These are phyloP conservation scores for Montifringilla adamsi DNA, from an alignment of 2,113 vertebrate species.

Conservation along the genomic window DNA sequence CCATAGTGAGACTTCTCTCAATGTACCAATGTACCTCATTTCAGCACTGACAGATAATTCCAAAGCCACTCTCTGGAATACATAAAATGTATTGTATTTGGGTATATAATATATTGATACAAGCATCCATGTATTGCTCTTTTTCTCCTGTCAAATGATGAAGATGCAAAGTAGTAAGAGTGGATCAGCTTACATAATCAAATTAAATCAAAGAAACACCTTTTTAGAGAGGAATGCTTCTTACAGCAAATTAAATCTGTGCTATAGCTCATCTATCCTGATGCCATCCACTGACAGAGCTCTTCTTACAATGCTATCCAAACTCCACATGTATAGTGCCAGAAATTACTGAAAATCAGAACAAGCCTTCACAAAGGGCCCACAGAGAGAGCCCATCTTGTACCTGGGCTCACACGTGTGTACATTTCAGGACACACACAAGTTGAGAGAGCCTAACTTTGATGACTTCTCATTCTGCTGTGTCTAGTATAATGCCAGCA, in stretches of 20 bases:
- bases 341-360: background rate
- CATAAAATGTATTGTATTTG: background rate
- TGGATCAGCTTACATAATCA: background rate
- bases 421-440: background rate
- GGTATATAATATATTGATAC: background rate
- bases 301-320: background rate
- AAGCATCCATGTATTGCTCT: background rate
- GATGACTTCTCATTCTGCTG: background rate
- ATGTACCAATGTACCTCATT: background rate
- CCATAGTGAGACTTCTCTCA: background rate
- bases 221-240: background rate
- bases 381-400: background rate
- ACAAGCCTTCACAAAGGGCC: background rate
- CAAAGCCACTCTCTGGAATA: background rate
- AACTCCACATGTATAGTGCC: fast-evolving
- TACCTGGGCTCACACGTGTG: fast-evolving
- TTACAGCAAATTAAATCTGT: background rate
- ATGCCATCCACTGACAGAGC: background rate
- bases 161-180: background rate
- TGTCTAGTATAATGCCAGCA: background rate
- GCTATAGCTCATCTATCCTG: background rate
- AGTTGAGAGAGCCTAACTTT: background rate
- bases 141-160: background rate
- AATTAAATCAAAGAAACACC: background rate
- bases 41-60: background rate